Base-by-base conservation (phyloP, 2,888 invertebrate species). In the Leucania comma region DNA sequence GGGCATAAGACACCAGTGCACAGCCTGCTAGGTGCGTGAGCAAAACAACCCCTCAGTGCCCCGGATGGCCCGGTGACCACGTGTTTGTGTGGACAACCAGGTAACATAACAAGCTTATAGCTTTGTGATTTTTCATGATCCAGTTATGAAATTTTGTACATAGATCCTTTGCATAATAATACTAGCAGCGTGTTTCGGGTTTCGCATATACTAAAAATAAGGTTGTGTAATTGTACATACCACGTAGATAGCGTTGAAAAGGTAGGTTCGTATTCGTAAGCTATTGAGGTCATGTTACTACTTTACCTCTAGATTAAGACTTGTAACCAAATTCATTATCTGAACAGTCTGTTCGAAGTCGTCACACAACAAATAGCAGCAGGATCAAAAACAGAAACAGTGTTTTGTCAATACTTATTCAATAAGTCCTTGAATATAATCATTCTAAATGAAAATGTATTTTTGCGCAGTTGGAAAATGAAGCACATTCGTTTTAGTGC, bases 361-460 rank as follows among this genome's bases (percentile, higher is more conserved):
- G 48, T 46, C 24, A 67, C 14, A 26, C 17, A 48, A 42, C 46
- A 61, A 61, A 70, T 59, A 10, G 26, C 24, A 42, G 10, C n/a
- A 42, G 24, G 22, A 63, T 46, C 5, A 73, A 38, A 50, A 64
- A 59, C 29, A 48, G 50, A 58, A 78, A 79, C 22, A 51, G 42
- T 57, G 46, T 80, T 59, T 62, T 54, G 48, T 59, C 54, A 74
- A 38, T 67, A 79, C 38, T 51, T 63, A 50, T 51, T 42, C 26
- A 57, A 63, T 10, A 51, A 67, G 67, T 67, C 72, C 81, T 78
- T 78, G 81, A 81, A 53, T 17, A 71, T 35, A 62, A 58, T 50
- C 24, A 50, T 50, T 51, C 54, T 12, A 35, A 70, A 76, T 24
- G 46, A 67, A 53, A 50, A 64, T 46, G 26, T 75, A 46, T 42